Conservation (phyloP, 1,140 invertebrate genomes). For the Conus betulinus region DNA sequence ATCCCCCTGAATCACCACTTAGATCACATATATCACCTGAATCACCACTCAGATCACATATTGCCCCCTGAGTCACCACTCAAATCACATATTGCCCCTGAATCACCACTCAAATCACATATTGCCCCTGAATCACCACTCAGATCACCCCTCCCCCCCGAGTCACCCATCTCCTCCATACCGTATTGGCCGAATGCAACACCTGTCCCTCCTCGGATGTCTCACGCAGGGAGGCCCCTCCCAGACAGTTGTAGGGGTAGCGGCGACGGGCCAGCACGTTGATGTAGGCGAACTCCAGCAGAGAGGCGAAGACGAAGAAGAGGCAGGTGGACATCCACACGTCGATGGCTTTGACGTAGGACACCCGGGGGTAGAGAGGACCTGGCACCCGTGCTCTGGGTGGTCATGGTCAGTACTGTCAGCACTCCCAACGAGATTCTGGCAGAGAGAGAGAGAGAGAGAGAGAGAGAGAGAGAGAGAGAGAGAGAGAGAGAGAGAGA, state of each 20-base stretch:
- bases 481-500: no score
- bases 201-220: background rate
- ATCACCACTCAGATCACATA: no score
- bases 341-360: conserved; percentile 85
- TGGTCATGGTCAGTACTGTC: conserved; percentile 64
- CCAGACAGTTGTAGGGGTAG: conserved; percentile 31
- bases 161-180: background rate
- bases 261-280: conserved; percentile 57
- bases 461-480: no score
- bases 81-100: no score
- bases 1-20: no score
- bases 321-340: conserved; percentile 93
- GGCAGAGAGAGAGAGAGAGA: conserved; percentile 7
- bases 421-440: conserved; percentile 66
- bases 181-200: background rate
- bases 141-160: no score
- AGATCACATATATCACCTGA: no score
- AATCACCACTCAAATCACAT: no score
- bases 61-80: no score
- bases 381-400: conserved; percentile 62
- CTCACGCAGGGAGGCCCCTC: background rate
- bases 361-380: conserved; percentile 76
- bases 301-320: conserved; percentile 89
- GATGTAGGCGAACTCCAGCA: conserved; percentile 90
- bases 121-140: no score